Conservation (phyloP, 2,888 invertebrate genomes). For the Elegia similella region DNA sequence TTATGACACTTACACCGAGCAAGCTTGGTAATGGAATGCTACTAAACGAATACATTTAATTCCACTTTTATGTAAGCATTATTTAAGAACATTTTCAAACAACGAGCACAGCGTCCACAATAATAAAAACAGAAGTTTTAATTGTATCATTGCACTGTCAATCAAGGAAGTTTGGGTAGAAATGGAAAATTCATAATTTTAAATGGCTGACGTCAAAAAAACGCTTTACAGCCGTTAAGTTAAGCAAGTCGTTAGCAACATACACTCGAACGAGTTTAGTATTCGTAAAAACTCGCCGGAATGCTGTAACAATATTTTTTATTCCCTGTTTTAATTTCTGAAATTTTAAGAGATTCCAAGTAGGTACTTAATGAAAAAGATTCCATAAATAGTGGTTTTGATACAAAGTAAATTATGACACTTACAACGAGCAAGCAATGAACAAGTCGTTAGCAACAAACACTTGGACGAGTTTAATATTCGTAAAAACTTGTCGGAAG, state of each 20-base stretch:
- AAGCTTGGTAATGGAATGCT: too few species aligned
- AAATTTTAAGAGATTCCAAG: not conserved
- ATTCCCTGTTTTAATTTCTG: not conserved
- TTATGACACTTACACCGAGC: too few species aligned
- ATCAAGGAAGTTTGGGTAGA: conserved; percentile 8
- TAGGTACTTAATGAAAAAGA: too few species aligned
- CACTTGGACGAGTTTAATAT: conserved; percentile 44
- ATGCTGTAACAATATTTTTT: conserved; percentile 43
- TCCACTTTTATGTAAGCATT: too few species aligned
- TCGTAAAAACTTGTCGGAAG: conserved; percentile 37
- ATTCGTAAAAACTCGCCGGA: conserved; percentile 38
- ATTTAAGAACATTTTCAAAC: too few species aligned
- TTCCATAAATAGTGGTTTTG: too few species aligned
- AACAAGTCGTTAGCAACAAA: conserved; percentile 50
- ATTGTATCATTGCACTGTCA: conserved; percentile 4
- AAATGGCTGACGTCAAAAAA: conserved; percentile 42
- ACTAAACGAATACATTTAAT: too few species aligned
- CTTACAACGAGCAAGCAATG: too few species aligned
- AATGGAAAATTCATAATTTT: conserved; percentile 15
- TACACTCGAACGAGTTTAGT: conserved; percentile 44
- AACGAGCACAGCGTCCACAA: not conserved
- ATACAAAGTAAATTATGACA: too few species aligned
- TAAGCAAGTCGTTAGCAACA: conserved; percentile 48
- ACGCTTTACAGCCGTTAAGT: conserved; percentile 41
- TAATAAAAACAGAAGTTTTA: conserved; percentile 1